Evolutionary conservation across 1,140 invertebrate species (phyloP), one percentile per base, ranked within the genome.

Genomic region (Ips nitidus): DNA sequence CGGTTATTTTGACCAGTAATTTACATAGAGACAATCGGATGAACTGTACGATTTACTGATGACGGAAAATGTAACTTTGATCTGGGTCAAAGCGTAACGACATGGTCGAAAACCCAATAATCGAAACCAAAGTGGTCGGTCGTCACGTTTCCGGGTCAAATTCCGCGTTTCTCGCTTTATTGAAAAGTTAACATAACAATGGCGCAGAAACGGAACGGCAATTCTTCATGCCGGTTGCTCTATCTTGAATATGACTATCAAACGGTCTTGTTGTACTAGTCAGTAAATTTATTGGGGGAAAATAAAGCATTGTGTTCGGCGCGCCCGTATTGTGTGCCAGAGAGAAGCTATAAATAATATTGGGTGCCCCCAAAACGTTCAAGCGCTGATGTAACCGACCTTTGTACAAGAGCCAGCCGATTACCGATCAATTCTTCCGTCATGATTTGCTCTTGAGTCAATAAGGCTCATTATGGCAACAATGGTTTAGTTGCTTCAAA

Each of bases 311-410:
- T 66, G 55, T 66, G 22, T 58, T 58, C 65, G 65, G 41, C 8
- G 22, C 22, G 22, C 22, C 22, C 58, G 65, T 66, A 66, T 66
- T 66, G 65, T 66, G 65, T 42, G 45, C 41, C 53, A 39, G 65
- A 66, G 22, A 22, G 65, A 66, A 66, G 65, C 65, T 40, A 66
- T 66, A 66, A 66, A 66, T 66, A 66, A 66, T 66, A 58, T 66
- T 41, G 6, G 40, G 56, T 5, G 52, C 63, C 56, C 56, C 47
- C 38, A 22, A 22, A 22, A 39, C 52, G 55, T 55, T 45, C 53
- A 8, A 58, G 22, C 52, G 39, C 6, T 56, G 63, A 66, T 58
- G 63, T 66, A 43, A 66, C 63, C 52, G 36, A 66, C 40, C 38
- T 66, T 8, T 66, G 52, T 6, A 43, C 52, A 50, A 63, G 60